These are phyloP conservation scores for Andrena fulva DNA, from an alignment of 2,888 invertebrate genomes.

Conservation along the genomic window DNA sequence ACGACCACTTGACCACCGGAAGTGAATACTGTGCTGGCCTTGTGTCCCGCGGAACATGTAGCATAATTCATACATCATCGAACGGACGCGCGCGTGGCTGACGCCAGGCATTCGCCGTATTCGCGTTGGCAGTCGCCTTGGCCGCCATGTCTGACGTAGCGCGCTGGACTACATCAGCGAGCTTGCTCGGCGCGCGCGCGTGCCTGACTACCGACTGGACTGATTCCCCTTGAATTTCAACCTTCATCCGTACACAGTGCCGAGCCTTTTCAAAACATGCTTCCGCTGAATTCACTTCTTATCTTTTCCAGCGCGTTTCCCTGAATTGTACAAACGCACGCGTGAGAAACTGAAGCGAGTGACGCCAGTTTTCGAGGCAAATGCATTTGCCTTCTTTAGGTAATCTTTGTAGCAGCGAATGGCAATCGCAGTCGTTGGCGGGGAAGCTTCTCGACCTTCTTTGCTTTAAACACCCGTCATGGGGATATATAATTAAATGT, in stretches of 20 bases:
- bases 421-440: background rate
- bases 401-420: background rate
- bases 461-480: background rate
- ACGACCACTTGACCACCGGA: background rate
- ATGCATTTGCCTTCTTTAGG: background rate
- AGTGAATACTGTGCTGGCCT: background rate
- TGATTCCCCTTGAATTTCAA: too few species aligned
- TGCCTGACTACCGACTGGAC: too few species aligned
- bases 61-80: background rate
- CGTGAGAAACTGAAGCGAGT: too few species aligned
- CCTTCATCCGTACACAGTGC: too few species aligned
- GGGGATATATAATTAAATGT: background rate
- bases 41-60: background rate
- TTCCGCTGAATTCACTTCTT: too few species aligned
- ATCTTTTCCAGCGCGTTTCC: too few species aligned
- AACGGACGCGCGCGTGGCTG: background rate
- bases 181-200: too few species aligned
- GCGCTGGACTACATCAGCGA: background rate
- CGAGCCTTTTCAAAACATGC: too few species aligned
- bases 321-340: too few species aligned
- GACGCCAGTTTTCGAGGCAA: too few species aligned
- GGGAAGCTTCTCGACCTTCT: background rate
- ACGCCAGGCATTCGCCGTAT: too few species aligned
- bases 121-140: background rate
- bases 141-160: conserved; percentile 3